Base-by-base conservation (phyloP, 2,888 invertebrate species). In the Laothoe populi region DNA sequence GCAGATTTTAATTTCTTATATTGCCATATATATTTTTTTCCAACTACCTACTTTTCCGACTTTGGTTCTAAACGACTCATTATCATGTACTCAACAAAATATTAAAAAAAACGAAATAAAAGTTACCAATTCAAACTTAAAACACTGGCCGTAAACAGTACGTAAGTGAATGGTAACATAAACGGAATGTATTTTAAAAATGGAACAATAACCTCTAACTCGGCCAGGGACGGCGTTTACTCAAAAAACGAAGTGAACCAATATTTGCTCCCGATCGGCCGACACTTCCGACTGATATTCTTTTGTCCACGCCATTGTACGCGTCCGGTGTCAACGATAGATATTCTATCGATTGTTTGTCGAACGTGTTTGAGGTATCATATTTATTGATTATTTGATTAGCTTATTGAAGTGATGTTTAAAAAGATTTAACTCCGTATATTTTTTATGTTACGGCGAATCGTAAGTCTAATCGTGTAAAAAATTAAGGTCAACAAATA, bases 191-290 rank as follows among this genome's bases (percentile, higher is more conserved):
- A 86, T 83, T 88, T 87, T 74, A 83, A 87, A 90, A 90, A 89
- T 86, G 84, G 89, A 88, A 90, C 89, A 87, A 83, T 86, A 86
- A 84, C 87, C 89, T 86, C 87, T 88, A 89, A 91, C 90, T 89
- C 89, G 91, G 91, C 91, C 91, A 91, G 82, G 89, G 90, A 82
- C 90, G 85, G 82, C 81, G 79, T 75, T 76, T 70, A 59, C 69
- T 60, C 71, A 88, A 90, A 90, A 90, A 86, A 89, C 80, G 78
- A 84, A 76, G 64, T 61, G 73, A 67, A 73, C 81, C 77, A 83
- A 81, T 84, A 84, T 86, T 86, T 82, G 80, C 82, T 75, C 79
- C 73, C 76, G 76, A 79, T 81, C 83, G 81, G 73, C 70, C 78
- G 77, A 79, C 79, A 76, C 78, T 79, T 79, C 74, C 74, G 70